Base-by-base conservation (phyloP, 2,888 invertebrate species). In the Stenchaetothrips biformis region DNA sequence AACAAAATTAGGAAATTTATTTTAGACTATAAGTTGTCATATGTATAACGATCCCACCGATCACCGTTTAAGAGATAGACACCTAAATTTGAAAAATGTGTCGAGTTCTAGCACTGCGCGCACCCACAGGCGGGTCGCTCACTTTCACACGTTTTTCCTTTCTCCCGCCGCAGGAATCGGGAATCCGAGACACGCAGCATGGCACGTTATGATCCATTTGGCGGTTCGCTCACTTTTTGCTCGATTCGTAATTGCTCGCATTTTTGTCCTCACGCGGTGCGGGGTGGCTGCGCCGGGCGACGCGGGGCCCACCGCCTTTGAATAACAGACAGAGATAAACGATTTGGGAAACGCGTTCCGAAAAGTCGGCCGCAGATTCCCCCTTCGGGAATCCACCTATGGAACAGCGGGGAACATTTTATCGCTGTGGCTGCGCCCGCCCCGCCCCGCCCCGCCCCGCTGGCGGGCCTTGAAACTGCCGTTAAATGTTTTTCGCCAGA, bases 61-160 rank as follows among this genome's bases (percentile, higher is more conserved):
- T n/a, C n/a, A n/a, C n/a, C n/a, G n/a, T n/a, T n/a, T n/a, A n/a
- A n/a, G n/a, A n/a, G n/a, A n/a, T n/a, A n/a, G n/a, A n/a, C n/a
- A n/a, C n/a, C n/a, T n/a, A n/a, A n/a, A n/a, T n/a, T n/a, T n/a
- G n/a, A n/a, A n/a, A n/a, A n/a, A n/a, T n/a, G n/a, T n/a, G n/a
- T n/a, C n/a, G n/a, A n/a, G n/a, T n/a, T n/a, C n/a, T n/a, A n/a
- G n/a, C n/a, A n/a, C n/a, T n/a, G n/a, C n/a, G n/a, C n/a, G n/a
- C n/a, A n/a, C n/a, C n/a, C n/a, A n/a, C n/a, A n/a, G n/a, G n/a
- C n/a, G n/a, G n/a, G n/a, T n/a, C n/a, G n/a, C n/a, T 21, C 7
- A 21, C 67, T 67, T 67, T 67, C 67, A 67, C 67, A 67, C 67
- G 67, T 67, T 67, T 67, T 67, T 67, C 21, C 67, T 67, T 16